Evolutionary conservation across 2,113 vertebrate genomes (phyloP).

Genomic region (Pteropus alecto): DNA sequence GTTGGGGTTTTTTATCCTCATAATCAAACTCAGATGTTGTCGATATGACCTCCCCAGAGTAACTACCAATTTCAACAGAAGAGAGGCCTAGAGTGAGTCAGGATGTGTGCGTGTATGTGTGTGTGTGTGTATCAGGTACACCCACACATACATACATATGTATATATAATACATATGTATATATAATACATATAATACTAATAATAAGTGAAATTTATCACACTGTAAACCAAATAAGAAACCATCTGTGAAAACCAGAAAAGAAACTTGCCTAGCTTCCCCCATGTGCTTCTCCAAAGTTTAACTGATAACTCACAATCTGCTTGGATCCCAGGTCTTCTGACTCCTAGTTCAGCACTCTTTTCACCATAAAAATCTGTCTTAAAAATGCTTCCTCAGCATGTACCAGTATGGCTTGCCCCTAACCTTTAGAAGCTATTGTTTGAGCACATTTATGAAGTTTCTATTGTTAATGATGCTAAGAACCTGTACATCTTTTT

Average conservation of each 20-base stretch:
- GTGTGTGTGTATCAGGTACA: neutral
- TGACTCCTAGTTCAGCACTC: neutral
- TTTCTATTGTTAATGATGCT: constrained; percentile 13
- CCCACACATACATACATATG: neutral
- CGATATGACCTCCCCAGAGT: neutral
- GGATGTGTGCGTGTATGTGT: neutral
- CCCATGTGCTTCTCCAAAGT: neutral
- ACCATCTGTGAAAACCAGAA: neutral
- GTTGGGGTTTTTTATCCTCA: neutral
- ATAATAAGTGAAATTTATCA: constrained; percentile 37
- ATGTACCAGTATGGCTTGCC: neutral
- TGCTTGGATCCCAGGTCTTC: constrained; percentile 25
- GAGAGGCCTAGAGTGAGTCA: neutral
- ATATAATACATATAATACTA: neutral
- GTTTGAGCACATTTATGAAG: constrained; percentile 9
- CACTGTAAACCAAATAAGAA: constrained; percentile 31
- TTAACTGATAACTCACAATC: neutral
- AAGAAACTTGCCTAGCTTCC: neutral
- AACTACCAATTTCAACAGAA: neutral
- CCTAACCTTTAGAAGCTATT: constrained; percentile 47
- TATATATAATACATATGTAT: neutral
- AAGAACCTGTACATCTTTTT: neutral
- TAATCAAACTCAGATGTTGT: constrained; percentile 31
- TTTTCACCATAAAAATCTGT: constrained; percentile 21
- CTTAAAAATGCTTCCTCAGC: constrained; percentile 19